Base-by-base conservation (phyloP, 2,888 invertebrate genomes). In the Sicus ferrugineus region DNA sequence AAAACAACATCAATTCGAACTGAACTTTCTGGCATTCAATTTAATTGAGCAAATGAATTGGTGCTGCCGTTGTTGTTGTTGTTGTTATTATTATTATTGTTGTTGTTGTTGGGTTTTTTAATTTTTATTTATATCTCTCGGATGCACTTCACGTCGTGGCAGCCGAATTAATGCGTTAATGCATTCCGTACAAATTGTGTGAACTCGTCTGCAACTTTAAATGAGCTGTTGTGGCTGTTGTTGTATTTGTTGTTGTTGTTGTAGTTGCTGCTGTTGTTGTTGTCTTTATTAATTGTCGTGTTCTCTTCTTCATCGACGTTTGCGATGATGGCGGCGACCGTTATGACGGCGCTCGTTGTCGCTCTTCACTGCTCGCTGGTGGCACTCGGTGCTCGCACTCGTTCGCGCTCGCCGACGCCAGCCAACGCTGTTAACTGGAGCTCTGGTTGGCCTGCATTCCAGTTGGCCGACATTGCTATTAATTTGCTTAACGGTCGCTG, bases 101-200 rank as follows among this genome's bases (percentile, higher is more conserved):
- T 70, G 71, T 71, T 74, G 70, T 65, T 73, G 70, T 50, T 70
- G 63, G 50, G 21, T 52, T 23, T n/a, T n/a, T 46, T 46, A n/a
- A 9, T 46, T 46, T 3, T n/a, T n/a, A 46, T 19, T 14, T 46
- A 11, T 34, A 34, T 34, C 38, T 11, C 6, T 34, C 38, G 11
- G 38, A 34, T 34, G 11, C 38, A 34, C 38, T 6, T 6, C n/a
- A n/a, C n/a, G n/a, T n/a, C n/a, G n/a, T n/a, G n/a, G n/a, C n/a
- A n/a, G n/a, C n/a, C 5, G 58, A 23, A 14, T 3, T 46, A n/a
- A 6, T 19, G 6, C n/a, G n/a, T 16, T 19, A 11, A 34, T 34
- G 46, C 46, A 19, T 46, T 46, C 19, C 46, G 4, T 16, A 46
- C 46, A 46, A 46, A 46, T 46, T 46, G 46, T 46, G 23, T 6